Evolutionary conservation across 1,140 invertebrate species (phyloP), one percentile per base, ranked within the genome.

Genomic region (Drosophila nannoptera): DNA sequence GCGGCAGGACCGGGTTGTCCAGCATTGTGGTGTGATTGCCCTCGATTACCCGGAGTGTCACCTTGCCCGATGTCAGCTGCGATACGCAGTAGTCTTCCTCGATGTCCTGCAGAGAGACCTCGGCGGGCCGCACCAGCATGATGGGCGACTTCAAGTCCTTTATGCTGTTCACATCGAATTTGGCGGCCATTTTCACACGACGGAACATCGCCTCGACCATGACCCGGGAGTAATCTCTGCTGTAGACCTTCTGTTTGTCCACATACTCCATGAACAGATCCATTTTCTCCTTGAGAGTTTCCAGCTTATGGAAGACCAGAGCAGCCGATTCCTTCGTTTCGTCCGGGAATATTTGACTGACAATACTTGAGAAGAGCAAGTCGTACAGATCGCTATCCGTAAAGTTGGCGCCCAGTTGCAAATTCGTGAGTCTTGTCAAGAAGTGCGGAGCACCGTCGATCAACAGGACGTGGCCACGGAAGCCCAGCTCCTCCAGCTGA

Each of bases 21-120:
- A 95, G 76, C 74, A 95, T 94, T 9, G 91, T 92, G 0, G 92
- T 80, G 74, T 95, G 94, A 87, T 94, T 94, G n/a, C 94, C 94
- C 75, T 93, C 92, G 33, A 94, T 90, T 42, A 91, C 91, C 62
- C 91, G 91, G 0, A 93, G 88, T 2, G 89, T 90, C 0, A 93
- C 90, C 4, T 90, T 88, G 2, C 89, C 81, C 36, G 90, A 90
- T 4, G 91, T 91, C 59, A 91, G 84, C 69, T 92, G 90, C 0
- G 92, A 90, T 0, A 95, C 83, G 36, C 92, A 92, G 84, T 95
- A 95, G 77, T 94, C 93, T 35, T 93, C 91, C 29, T 92, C 90
- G 5, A 91, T 69, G 1, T 90, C 84, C 32, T 91, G 76, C 1
- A 92, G 50, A 1, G 90, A 89, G 2, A 90, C 88, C 16, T 92